These are phyloP conservation scores for Masticophis lateralis DNA, from an alignment of 2,797 vertebrate species.

Conservation along the genomic window DNA sequence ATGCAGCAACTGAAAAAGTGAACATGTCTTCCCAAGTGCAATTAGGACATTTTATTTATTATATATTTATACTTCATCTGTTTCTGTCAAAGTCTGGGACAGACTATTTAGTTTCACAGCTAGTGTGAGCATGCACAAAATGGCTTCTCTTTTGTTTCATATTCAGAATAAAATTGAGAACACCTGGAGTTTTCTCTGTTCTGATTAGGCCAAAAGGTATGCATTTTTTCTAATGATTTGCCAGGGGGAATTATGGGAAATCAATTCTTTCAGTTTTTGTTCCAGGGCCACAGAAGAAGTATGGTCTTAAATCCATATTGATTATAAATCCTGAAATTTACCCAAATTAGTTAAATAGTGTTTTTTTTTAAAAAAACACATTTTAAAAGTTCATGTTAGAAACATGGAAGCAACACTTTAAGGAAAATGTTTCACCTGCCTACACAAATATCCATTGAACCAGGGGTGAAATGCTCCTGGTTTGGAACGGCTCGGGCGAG, in stretches of 20 bases:
- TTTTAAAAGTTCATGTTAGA: background rate
- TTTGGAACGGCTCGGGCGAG: too few relatives aligned
- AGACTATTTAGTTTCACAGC: background rate
- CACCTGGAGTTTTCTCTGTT: background rate
- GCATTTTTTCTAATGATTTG: background rate
- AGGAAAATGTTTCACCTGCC: background rate
- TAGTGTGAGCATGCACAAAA: background rate
- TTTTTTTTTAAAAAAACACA: background rate
- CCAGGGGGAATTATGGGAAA: background rate
- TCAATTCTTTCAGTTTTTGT: background rate
- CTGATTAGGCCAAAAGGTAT: background rate
- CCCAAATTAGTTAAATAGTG: background rate
- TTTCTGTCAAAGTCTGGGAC: background rate
- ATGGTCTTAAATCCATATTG: background rate
- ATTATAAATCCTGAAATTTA: background rate
- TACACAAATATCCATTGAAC: background rate
- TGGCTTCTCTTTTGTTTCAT: background rate
- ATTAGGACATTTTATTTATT: background rate
- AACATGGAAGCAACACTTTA: background rate
- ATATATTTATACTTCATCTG: background rate
- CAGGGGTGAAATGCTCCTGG: too few relatives aligned
- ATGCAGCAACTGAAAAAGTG: background rate
- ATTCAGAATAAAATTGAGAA: background rate
- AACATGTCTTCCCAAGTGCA: background rate
- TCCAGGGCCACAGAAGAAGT: background rate